Evolutionary conservation across 2,113 vertebrate genomes (phyloP), one percentile per base, ranked within the genome.

Genomic region (Gavia stellata): DNA sequence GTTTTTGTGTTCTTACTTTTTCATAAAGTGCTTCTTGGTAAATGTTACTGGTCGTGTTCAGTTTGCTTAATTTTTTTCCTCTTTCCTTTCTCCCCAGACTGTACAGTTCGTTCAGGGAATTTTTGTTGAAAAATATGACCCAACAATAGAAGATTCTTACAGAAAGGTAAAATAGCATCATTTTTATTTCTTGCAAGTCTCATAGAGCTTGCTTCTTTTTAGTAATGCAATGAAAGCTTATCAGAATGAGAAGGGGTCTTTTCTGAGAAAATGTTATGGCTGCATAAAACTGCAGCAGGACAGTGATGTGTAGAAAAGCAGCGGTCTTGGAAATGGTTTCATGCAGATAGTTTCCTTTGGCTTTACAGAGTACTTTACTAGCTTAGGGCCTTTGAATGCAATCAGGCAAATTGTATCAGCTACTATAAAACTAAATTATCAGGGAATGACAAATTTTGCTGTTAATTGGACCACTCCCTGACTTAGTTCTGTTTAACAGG

Each of bases 31-130:
- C 12, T 79, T 23, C 53, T 85, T 70, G 36, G 40, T 82, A 36
- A n/a, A 33, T 12, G 14, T 53, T 67, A n/a, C 84, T 81, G 33
- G 15, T n/a, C 6, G 1, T 56, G 34, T 33, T 85, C 68, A 23
- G 18, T 44, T 96, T 24, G 33, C 77, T 92, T 38, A 38, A 70
- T 42, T n/a, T 73, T 88, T 70, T 17, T 31, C 15, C 34, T 23
- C 53, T 91, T 80, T 86, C 55, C 96, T 92, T 42, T 72, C 70
- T 95, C 62, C 65, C 95, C 95, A 99, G 99, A 99, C 99, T 93
- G 99, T 99, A 98, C 99, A 99, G 97, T 99, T 99, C 90, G 99
- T 99, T 98, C 99, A 99, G 98, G 99, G 99, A 98, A 99, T 99
- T 98, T 99, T 99, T 98, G 99, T 99, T 97, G 99, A 99, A 98